Conservation (phyloP, 1,140 invertebrate genomes). For the Rhizoglyphus robini region DNA sequence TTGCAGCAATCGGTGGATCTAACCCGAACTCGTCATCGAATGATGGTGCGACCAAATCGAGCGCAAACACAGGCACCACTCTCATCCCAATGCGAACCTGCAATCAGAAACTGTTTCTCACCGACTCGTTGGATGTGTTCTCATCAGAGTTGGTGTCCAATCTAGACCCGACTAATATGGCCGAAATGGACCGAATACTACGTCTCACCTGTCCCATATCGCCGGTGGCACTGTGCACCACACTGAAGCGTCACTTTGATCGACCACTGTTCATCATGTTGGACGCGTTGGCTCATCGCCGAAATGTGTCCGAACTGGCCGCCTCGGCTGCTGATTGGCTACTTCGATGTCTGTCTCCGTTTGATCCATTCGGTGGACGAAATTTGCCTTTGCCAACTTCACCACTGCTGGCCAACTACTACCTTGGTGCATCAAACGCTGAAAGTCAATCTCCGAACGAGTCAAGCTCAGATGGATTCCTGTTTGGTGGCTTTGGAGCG, state of each 20-base stretch:
- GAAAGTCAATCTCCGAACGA: not conserved
- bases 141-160: not conserved
- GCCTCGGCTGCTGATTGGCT: conserved; percentile 56
- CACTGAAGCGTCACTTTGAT: conserved; percentile 36
- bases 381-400: not conserved
- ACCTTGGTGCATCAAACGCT: not conserved
- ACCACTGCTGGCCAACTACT: not conserved
- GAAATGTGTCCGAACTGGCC: conserved; percentile 45
- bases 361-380: not conserved
- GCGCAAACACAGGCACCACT: not conserved
- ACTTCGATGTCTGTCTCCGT: conserved; percentile 44
- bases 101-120: not conserved
- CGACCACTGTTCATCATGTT: conserved; percentile 54
- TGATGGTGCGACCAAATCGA: not conserved
- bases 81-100: not conserved
- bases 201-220: not conserved
- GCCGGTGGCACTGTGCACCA: conserved; percentile 4
- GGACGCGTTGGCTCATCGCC: conserved; percentile 57
- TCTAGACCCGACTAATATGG: not conserved
- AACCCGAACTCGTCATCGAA: not conserved
- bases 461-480: not conserved
- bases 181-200: not conserved
- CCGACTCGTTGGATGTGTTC: not conserved
- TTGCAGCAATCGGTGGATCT: not conserved
- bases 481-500: conserved; percentile 29